Conservation (phyloP, 2,888 invertebrate species). For the Ptychoptera albimana region DNA sequence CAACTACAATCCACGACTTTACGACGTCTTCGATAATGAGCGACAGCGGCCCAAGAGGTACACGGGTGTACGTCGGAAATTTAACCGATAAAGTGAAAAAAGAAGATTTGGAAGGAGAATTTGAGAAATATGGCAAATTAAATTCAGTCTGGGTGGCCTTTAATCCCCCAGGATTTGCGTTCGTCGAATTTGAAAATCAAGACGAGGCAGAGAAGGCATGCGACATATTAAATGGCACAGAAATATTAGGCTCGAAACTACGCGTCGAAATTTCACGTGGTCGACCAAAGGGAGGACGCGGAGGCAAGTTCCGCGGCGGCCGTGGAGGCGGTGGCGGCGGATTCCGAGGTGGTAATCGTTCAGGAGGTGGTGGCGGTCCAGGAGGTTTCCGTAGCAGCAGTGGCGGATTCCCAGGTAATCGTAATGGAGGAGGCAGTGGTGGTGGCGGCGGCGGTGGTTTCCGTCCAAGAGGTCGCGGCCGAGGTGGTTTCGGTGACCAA, state of each 20-base stretch:
- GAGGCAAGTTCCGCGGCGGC: slow-evolving; percentile 41
- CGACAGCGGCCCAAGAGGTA: slow-evolving; percentile 33
- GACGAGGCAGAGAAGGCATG: slow-evolving; percentile 83
- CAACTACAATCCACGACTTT: not conserved
- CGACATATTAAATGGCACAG: slow-evolving; percentile 38
- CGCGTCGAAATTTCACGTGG: slow-evolving; percentile 79
- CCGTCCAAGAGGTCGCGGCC: slow-evolving; percentile 32
- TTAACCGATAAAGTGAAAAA: slow-evolving; percentile 78
- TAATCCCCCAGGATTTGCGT: slow-evolving; percentile 88
- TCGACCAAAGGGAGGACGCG: slow-evolving; percentile 52
- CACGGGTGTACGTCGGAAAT: slow-evolving; percentile 81
- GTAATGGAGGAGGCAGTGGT: not conserved
- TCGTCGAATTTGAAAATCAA: slow-evolving; percentile 80
- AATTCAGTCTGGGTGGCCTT: slow-evolving; percentile 86
- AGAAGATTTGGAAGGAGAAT: slow-evolving; percentile 80
- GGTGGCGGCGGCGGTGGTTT: slow-evolving; percentile 2
- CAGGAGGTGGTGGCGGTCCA: slow-evolving; percentile 1
- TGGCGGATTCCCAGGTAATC: not conserved
- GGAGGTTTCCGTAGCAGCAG: not conserved
- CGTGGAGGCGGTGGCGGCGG: slow-evolving; percentile 33
- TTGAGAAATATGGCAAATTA: slow-evolving; percentile 81
- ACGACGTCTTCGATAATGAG: not conserved
- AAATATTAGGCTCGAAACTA: slow-evolving; percentile 72
- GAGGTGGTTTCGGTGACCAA: slow-evolving; percentile 13
- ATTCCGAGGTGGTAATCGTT: slow-evolving; percentile 28